Conservation (phyloP, 2,888 invertebrate genomes). For the Cartodere bifasciata region DNA sequence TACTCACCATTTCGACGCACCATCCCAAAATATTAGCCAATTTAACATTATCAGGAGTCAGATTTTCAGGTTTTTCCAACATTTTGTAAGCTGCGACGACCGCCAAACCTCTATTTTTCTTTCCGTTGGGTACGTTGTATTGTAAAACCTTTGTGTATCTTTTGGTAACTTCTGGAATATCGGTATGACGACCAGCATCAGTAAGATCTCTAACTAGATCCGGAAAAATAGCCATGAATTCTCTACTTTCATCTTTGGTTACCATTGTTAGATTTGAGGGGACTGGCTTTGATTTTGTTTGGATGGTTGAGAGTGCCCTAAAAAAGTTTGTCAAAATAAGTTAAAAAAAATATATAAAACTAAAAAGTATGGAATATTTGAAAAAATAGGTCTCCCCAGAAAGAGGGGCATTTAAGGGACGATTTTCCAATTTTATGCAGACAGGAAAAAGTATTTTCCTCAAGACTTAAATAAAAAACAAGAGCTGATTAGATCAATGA, state of each 20-base stretch:
- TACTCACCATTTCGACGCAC: conserved; percentile 88
- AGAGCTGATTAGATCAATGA: too few relatives aligned
- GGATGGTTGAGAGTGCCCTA: conserved; percentile 46
- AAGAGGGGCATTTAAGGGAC: neutral
- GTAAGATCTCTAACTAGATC: conserved; percentile 76
- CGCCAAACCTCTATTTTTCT: conserved; percentile 67
- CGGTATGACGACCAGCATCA: conserved; percentile 59
- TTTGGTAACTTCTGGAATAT: conserved; percentile 67
- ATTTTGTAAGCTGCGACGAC: conserved; percentile 64
- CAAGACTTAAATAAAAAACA: conserved; percentile 1
- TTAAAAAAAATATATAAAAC: too few relatives aligned
- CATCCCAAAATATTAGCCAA: conserved; percentile 80
- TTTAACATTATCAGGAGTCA: conserved; percentile 65
- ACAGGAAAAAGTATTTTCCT: neutral
- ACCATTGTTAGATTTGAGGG: conserved; percentile 47
- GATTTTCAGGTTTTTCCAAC: conserved; percentile 49
- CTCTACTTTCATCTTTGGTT: conserved; percentile 71
- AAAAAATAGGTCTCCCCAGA: too few relatives aligned
- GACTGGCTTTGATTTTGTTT: conserved; percentile 46
- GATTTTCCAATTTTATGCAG: conserved; percentile 1
- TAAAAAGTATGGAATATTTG: too few relatives aligned
- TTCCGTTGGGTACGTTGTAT: conserved; percentile 87
- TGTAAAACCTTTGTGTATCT: conserved; percentile 76
- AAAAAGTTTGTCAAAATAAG: too few relatives aligned
- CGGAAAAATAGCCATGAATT: conserved; percentile 81